Conservation (phyloP, 2,797 vertebrate species). For the Saguinus oedipus region DNA sequence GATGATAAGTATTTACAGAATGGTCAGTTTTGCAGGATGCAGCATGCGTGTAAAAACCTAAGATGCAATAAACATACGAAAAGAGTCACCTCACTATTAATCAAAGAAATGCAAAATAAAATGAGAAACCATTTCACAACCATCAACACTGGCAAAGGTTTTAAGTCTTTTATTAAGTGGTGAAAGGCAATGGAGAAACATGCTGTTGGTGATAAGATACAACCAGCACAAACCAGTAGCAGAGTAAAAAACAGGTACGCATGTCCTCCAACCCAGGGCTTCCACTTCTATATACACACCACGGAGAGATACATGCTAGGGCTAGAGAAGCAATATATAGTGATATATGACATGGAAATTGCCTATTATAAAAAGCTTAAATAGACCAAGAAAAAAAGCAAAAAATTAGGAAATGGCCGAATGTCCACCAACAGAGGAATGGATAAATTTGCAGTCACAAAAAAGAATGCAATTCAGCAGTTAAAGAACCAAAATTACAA, state of each 20-base stretch:
- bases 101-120: constrained; percentile 46
- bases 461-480: background rate
- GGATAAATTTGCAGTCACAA: background rate
- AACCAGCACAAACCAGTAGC: background rate
- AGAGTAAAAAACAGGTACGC: background rate
- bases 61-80: background rate
- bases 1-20: background rate
- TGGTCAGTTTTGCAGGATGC: background rate
- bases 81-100: constrained; percentile 15
- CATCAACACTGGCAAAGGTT: background rate
- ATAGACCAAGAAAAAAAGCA: background rate
- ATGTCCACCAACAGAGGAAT: background rate
- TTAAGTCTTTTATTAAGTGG: background rate
- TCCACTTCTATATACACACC: background rate
- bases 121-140: constrained; percentile 37
- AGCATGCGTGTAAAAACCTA: background rate
- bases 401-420: background rate
- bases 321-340: background rate
- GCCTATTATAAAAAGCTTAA: constrained; percentile 7
- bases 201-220: background rate
- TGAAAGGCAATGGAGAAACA: constrained; percentile 47
- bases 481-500: background rate
- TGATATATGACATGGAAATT: background rate
- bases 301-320: background rate
- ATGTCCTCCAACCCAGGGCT: background rate